Evolutionary conservation across 2,113 vertebrate species (phyloP).

Genomic region (Pipa parva): DNA sequence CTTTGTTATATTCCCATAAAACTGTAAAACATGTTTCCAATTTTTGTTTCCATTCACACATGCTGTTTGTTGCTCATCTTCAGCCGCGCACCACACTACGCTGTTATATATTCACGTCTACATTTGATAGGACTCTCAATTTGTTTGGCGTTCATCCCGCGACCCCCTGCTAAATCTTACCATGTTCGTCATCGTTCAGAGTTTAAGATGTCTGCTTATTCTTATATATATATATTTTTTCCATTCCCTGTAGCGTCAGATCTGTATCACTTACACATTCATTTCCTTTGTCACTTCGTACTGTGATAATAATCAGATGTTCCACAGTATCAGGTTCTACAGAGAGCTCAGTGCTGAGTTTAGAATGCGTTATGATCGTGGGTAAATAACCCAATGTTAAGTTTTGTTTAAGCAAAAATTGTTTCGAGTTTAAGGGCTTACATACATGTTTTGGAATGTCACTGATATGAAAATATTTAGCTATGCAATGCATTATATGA

Average conservation of each 20-base stretch:
- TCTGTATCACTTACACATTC: background rate
- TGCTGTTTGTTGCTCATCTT: background rate
- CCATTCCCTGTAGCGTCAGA: background rate
- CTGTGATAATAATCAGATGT: slow-evolving; percentile 37
- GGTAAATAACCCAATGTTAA: background rate
- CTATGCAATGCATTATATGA: background rate
- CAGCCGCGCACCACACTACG: too few species aligned
- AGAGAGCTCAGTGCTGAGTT: background rate
- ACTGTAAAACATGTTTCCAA: background rate
- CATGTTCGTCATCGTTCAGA: background rate
- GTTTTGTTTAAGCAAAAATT: background rate
- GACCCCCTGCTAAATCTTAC: background rate
- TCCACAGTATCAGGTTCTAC: slow-evolving; percentile 1
- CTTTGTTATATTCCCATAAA: background rate
- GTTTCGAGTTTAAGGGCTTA: background rate
- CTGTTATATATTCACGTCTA: too few species aligned
- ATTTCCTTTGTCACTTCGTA: background rate
- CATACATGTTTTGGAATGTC: background rate
- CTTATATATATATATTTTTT: too few species aligned
- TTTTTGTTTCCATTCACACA: background rate
- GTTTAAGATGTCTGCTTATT: background rate
- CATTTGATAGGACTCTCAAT: background rate
- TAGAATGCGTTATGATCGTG: slow-evolving; percentile 10
- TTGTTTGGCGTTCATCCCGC: background rate
- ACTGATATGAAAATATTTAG: background rate